Evolutionary conservation across 2,888 invertebrate genomes (phyloP).

Genomic region (Abscondita cerata): DNA sequence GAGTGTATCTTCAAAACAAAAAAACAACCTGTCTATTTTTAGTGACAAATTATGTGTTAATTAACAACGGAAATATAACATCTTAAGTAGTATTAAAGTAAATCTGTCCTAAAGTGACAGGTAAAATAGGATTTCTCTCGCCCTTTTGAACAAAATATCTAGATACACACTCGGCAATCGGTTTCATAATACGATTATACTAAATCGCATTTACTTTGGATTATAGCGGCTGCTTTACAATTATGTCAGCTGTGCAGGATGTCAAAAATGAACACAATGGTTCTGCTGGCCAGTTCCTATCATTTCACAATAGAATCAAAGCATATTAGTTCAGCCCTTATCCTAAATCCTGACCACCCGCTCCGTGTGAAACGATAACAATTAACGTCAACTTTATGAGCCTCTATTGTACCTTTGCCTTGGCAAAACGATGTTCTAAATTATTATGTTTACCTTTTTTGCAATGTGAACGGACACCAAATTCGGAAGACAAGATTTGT

Average conservation of each 20-base stretch:
- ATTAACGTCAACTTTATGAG: conserved; percentile 3
- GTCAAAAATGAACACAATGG: conserved; percentile 23
- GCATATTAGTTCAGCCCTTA: conserved; percentile 31
- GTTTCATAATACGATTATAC: conserved; percentile 34
- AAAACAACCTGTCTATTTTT: not conserved
- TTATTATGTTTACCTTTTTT: too few relatives aligned
- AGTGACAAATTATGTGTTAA: not conserved
- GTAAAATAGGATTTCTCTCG: conserved; percentile 22
- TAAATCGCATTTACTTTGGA: conserved; percentile 30
- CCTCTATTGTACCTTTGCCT: not conserved
- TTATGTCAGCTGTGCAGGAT: conserved; percentile 31
- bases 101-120: conserved; percentile 21
- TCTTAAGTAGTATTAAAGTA: conserved; percentile 13
- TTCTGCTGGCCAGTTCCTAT: conserved; percentile 16
- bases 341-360: conserved; percentile 26
- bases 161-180: conserved; percentile 22
- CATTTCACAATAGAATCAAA: conserved; percentile 25
- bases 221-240: conserved; percentile 32
- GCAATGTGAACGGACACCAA: too few relatives aligned
- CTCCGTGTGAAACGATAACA: conserved; percentile 10
- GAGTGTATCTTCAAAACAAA: not conserved
- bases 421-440: too few relatives aligned
- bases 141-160: conserved; percentile 27
- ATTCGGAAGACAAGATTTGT: too few relatives aligned
- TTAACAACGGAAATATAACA: not conserved